These are phyloP conservation scores for Drosophila setifemur DNA, from an alignment of 1,140 invertebrate genomes.

Conservation along the genomic window DNA sequence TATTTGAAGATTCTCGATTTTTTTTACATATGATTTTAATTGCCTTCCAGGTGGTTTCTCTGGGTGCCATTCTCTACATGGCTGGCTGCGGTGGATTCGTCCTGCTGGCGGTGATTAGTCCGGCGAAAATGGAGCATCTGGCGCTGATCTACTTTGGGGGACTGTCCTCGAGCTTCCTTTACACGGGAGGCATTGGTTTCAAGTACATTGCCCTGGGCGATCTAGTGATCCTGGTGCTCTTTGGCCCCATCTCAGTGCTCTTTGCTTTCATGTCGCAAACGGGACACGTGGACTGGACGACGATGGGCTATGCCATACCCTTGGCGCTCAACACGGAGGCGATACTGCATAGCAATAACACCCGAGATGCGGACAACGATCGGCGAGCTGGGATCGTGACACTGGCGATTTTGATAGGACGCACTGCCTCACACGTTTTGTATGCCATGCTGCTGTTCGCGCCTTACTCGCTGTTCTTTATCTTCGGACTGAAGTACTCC, in stretches of 20 bases:
- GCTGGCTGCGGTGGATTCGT: conserved; percentile 95
- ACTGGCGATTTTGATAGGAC: conserved; percentile 95
- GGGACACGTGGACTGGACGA: conserved; percentile 91
- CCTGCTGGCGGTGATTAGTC: conserved; percentile 89
- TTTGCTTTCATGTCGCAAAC: conserved; percentile 97
- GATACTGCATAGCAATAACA: conserved; percentile 97
- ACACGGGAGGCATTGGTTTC: conserved; percentile 96
- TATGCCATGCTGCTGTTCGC: conserved; percentile 95
- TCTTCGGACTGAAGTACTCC: conserved; percentile 91
- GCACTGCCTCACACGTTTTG: conserved; percentile 93
- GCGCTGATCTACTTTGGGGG: conserved; percentile 97
- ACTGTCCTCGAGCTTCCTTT: conserved; percentile 96
- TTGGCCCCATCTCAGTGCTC: conserved; percentile 96
- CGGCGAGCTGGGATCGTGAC: conserved; percentile 94
- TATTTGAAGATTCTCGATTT: not conserved
- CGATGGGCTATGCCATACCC: conserved; percentile 96
- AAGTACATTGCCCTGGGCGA: conserved; percentile 97
- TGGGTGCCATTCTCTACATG: conserved; percentile 94
- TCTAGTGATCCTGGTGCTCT: conserved; percentile 94
- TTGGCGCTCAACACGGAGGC: conserved; percentile 97
- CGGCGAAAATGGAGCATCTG: conserved; percentile 96
- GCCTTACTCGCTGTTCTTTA: conserved; percentile 94
- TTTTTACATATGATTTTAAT: conserved; percentile 6
- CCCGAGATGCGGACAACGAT: conserved; percentile 93
- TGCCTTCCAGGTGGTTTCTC: conserved; percentile 86